These are phyloP conservation scores for Scelioninae gen. 2 DNA, from an alignment of 2,888 invertebrate genomes.

Conservation along the genomic window DNA sequence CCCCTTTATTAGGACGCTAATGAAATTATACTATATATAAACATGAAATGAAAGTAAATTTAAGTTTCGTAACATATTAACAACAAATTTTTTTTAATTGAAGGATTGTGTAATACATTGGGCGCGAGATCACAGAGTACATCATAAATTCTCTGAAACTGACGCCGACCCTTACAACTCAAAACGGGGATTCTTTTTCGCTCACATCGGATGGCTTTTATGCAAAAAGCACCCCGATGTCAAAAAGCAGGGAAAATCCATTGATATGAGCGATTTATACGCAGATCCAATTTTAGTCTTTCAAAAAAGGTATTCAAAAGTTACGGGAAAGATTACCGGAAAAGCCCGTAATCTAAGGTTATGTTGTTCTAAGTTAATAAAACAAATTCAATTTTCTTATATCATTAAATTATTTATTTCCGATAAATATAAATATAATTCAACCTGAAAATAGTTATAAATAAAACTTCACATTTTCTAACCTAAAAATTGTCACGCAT, in stretches of 20 bases:
- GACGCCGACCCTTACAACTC: constrained; percentile 91
- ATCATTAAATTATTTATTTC: constrained; percentile 7
- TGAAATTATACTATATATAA: too few species aligned
- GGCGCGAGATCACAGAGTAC: constrained; percentile 86
- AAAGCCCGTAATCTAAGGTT: too few species aligned
- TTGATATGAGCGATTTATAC: constrained; percentile 90
- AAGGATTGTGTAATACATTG: constrained; percentile 75
- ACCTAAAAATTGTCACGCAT: not conserved
- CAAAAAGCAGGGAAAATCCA: constrained; percentile 87
- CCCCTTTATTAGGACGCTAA: too few species aligned
- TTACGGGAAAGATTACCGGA: too few species aligned
- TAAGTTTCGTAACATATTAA: too few species aligned
- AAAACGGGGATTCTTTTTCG: constrained; percentile 94
- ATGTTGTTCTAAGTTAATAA: too few species aligned
- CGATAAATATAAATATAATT: constrained; percentile 14
- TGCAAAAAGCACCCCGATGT: constrained; percentile 96
- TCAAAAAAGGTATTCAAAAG: constrained; percentile 84
- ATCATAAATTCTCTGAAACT: constrained; percentile 82
- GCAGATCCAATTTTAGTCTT: constrained; percentile 89
- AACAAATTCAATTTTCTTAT: too few species aligned
- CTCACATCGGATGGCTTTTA: constrained; percentile 98
- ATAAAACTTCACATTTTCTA: too few species aligned
- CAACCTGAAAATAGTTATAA: too few species aligned
- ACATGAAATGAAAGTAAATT: too few species aligned
- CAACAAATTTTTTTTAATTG: too few species aligned